Evolutionary conservation across 2,113 vertebrate species (phyloP).

Genomic region (Rhizomys pruinosus): DNA sequence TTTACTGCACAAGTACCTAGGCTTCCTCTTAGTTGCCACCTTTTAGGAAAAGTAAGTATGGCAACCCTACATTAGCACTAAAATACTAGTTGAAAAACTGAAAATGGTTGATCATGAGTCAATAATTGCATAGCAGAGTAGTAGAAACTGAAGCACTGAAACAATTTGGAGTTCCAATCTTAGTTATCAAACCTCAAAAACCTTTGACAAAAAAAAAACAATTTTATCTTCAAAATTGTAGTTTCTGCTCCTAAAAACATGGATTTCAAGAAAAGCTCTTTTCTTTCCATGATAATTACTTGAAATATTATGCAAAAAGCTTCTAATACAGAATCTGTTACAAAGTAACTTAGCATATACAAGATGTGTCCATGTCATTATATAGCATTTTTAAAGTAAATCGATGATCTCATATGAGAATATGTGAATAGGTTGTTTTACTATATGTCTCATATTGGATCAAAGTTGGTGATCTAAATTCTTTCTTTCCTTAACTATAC

Average conservation of each 20-base stretch:
- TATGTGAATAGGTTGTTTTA: neutral
- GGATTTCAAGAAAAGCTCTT: neutral
- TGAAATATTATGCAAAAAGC: neutral
- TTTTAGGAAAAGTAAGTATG: conserved; percentile 33
- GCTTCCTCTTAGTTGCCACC: neutral
- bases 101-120: neutral
- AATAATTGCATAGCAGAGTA: neutral
- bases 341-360: neutral
- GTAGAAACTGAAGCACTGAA: neutral
- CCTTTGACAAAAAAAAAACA: neutral
- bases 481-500: neutral
- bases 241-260: neutral
- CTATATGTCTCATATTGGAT: neutral
- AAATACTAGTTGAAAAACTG: neutral
- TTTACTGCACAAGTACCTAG: neutral
- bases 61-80: neutral
- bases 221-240: neutral
- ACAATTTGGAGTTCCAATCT: neutral
- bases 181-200: neutral
- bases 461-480: neutral
- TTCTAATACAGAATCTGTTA: neutral
- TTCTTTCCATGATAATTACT: neutral
- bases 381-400: conserved; percentile 6
- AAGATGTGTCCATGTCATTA: neutral
- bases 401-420: neutral